Conservation (phyloP, 2,888 invertebrate genomes). For the Drosophila ezoana region DNA sequence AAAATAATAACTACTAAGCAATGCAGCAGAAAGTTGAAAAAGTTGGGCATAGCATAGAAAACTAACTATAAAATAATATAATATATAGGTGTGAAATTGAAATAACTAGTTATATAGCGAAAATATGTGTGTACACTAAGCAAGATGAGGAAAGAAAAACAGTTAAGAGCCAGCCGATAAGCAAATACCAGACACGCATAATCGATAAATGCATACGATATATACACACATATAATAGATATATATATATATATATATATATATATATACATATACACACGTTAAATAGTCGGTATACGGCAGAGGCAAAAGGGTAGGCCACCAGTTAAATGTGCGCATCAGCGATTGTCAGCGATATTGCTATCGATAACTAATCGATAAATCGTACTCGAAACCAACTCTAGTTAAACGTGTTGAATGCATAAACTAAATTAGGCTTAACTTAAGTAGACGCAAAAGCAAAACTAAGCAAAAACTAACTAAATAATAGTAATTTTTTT, state of each 20-base stretch:
- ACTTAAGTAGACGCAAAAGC: constrained; percentile 48
- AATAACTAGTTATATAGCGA: no score
- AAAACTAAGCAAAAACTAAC: neutral
- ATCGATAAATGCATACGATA: constrained; percentile 22
- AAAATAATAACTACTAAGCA: constrained; percentile 38
- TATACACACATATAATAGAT: no score
- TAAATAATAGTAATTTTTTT: constrained; percentile 19
- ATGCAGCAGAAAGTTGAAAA: constrained; percentile 63
- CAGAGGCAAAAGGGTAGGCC: no score
- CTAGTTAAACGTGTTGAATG: constrained; percentile 52
- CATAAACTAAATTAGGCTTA: constrained; percentile 51
- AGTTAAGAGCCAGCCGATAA: constrained; percentile 35
- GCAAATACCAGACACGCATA: constrained; percentile 17
- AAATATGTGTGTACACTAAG: constrained; percentile 32
- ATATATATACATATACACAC: constrained; percentile 13
- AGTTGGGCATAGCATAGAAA: constrained; percentile 21
- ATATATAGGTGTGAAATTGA: constrained; percentile 8
- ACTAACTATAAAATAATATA: constrained; percentile 2
- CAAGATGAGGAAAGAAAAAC: neutral
- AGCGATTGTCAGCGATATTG: constrained; percentile 21
- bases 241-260: constrained; percentile 2
- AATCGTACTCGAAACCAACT: constrained; percentile 8
- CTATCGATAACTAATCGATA: constrained; percentile 23
- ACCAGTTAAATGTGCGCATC: no score
- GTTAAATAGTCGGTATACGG: constrained; percentile 29